Conservation (phyloP, 2,113 vertebrate species). For the Nettapus auritus region DNA sequence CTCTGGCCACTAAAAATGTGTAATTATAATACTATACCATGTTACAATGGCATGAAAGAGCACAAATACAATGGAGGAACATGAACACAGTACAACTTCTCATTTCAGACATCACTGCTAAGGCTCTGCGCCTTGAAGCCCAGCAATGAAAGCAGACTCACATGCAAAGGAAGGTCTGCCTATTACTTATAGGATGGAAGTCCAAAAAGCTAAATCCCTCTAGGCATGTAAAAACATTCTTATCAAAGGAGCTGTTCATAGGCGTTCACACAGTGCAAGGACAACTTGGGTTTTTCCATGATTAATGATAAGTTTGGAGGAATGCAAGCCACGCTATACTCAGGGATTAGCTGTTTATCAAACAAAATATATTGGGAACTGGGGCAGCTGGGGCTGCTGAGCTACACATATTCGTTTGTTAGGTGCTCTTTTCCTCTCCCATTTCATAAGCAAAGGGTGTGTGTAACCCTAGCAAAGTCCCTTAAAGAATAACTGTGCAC, state of each 20-base stretch:
- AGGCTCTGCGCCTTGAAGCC: not conserved
- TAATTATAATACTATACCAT: not conserved
- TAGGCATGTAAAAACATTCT: conserved; percentile 69
- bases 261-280: conserved; percentile 26
- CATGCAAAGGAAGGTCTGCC: conserved; percentile 35
- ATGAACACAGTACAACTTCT: not conserved
- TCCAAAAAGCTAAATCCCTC: conserved; percentile 71
- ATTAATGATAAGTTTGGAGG: conserved; percentile 71
- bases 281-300: conserved; percentile 56
- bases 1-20: not conserved
- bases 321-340: conserved; percentile 55
- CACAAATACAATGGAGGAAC: not conserved
- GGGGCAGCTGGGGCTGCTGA: conserved; percentile 33
- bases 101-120: not conserved
- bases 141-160: conserved; percentile 50
- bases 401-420: conserved; percentile 51
- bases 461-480: conserved; percentile 6
- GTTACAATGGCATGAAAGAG: not conserved
- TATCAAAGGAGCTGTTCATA: conserved; percentile 73
- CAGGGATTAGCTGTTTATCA: conserved; percentile 67
- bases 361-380: conserved; percentile 58
- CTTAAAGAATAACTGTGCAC: conserved; percentile 29
- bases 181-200: conserved; percentile 24
- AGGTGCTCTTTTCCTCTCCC: conserved; percentile 6
- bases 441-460: not conserved